Evolutionary conservation across 1,140 invertebrate species (phyloP), one percentile per base, ranked within the genome.

Genomic region (Gonatopus flavifemur): DNA sequence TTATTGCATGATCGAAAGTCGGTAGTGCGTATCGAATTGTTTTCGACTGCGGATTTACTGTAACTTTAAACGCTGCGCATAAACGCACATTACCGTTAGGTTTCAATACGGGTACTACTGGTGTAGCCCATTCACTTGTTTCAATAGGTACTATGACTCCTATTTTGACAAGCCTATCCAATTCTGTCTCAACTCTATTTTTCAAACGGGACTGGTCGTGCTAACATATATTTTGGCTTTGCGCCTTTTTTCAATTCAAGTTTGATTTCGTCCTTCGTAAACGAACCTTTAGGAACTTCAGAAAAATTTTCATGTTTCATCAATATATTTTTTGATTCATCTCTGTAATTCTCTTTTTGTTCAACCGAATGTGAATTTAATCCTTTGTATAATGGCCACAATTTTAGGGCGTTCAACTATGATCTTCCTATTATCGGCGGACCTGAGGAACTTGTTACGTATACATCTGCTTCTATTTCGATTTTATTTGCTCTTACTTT

Each of bases 111-210:
- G 62, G 58, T 0, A 67, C 60, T 9, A 69, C 21, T 13, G 60
- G 77, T 7, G 69, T 64, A 12, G 69, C 72, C 66, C 75, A 80
- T 39, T 71, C 62, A 6, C 66, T 62, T 46, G 66, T 52, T 33
- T 68, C 55, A 9, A 79, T 64, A 10, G 64, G 64, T 45, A 59
- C 38, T 3, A 79, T 56, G 35, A 77, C 62, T 20, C 65, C 66
- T 52, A 65, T 44, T 6, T 38, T 38, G 10, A 53, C 55, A 37
- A 72, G 56, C 25, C 65, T 52, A 35, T 66, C 35, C 22, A 69
- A 41, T 52, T 72, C 67, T 15, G 52, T 42, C 7, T 55, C 55
- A 7, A 69, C 63, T 39, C 61, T 62, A 13, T 56, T 57, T n/a
- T 54, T 40, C 60, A 53, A 64, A 66, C 6, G 67, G 59, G 8